phyloP scores from a whole-genome alignment of 37 sponge, comb jelly and placozoan genomes.

The Bolinopsis microptera region DNA sequence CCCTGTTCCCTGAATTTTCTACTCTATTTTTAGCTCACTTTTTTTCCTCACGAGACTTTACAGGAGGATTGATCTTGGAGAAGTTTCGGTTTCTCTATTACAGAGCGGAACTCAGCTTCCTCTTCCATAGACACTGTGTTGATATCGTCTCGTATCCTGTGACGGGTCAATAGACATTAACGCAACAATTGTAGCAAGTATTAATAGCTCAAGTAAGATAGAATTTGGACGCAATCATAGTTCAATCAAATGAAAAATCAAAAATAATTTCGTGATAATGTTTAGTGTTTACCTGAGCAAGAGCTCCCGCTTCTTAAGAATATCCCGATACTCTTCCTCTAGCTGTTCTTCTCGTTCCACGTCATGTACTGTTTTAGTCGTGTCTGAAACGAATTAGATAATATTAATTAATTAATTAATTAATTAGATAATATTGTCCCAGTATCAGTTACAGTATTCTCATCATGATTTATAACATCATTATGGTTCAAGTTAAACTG shows the following conservation, averaged over 20 bases:
- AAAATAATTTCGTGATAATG: too few species aligned
- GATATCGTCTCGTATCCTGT: constrained; percentile 60
- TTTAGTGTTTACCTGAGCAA: constrained; percentile 30
- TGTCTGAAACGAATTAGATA: background rate
- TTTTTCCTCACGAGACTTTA: constrained; percentile 21
- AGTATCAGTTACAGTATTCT: background rate
- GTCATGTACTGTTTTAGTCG: background rate
- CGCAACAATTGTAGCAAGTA: too few species aligned
- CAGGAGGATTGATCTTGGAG: constrained; percentile 53
- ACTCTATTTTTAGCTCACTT: too few species aligned
- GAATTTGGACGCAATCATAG: too few species aligned
- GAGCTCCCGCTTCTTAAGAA: background rate
- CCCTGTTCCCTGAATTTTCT: too few species aligned
- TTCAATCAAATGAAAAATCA: background rate
- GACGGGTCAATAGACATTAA: background rate
- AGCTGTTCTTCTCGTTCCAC: constrained; percentile 11
- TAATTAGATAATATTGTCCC: too few species aligned
- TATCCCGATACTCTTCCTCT: constrained; percentile 50
- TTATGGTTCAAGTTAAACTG: too few species aligned
- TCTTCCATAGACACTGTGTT: constrained; percentile 26
- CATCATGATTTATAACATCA: too few species aligned
- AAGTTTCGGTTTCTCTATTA: constrained; percentile 53
- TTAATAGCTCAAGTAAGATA: too few species aligned
- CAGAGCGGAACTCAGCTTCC: constrained; percentile 36
- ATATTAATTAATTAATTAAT: background rate